These are phyloP conservation scores for Toxotes lorentzi DNA, from an alignment of 2,797 vertebrate species.

Conservation along the genomic window DNA sequence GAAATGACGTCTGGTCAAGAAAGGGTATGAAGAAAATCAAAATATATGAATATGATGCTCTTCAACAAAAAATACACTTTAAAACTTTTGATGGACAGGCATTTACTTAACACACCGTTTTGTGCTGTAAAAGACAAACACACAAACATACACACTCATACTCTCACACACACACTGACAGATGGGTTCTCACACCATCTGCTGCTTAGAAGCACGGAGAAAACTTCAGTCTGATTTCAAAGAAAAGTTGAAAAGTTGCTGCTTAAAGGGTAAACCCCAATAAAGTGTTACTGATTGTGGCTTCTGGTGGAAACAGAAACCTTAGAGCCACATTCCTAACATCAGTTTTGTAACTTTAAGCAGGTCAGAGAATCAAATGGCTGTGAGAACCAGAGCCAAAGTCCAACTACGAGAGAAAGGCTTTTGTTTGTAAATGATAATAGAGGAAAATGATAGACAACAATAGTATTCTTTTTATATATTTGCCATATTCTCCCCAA, in stretches of 20 bases:
- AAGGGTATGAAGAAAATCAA: slow-evolving; percentile 30
- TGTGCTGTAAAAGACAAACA: slow-evolving; percentile 70
- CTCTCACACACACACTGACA: slow-evolving; percentile 56
- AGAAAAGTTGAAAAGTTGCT: slow-evolving; percentile 63
- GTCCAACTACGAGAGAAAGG: slow-evolving; percentile 44
- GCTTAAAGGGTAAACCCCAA: slow-evolving; percentile 50
- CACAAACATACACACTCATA: slow-evolving; percentile 47
- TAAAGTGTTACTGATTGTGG: slow-evolving; percentile 49
- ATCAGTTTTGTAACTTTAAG: slow-evolving; percentile 73
- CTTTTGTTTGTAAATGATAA: slow-evolving; percentile 63
- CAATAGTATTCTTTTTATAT: slow-evolving; percentile 73
- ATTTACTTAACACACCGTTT: slow-evolving; percentile 72
- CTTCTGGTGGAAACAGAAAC: slow-evolving; percentile 38
- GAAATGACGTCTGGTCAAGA: slow-evolving; percentile 27
- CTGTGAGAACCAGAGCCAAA: slow-evolving; percentile 55
- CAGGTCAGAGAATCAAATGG: slow-evolving; percentile 58
- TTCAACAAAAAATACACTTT: slow-evolving; percentile 56
- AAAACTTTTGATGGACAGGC: slow-evolving; percentile 69
- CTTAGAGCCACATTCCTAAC: slow-evolving; percentile 46
- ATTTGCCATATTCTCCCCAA: slow-evolving; percentile 69
- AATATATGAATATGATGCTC: slow-evolving; percentile 49
- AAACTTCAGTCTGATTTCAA: slow-evolving; percentile 65
- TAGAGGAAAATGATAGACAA: slow-evolving; percentile 55
- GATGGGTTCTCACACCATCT: slow-evolving; percentile 76
- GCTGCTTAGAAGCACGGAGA: slow-evolving; percentile 61